Evolutionary conservation across 2,888 invertebrate genomes (phyloP), one percentile per base, ranked within the genome.

Genomic region (Ochropleura leucogaster): DNA sequence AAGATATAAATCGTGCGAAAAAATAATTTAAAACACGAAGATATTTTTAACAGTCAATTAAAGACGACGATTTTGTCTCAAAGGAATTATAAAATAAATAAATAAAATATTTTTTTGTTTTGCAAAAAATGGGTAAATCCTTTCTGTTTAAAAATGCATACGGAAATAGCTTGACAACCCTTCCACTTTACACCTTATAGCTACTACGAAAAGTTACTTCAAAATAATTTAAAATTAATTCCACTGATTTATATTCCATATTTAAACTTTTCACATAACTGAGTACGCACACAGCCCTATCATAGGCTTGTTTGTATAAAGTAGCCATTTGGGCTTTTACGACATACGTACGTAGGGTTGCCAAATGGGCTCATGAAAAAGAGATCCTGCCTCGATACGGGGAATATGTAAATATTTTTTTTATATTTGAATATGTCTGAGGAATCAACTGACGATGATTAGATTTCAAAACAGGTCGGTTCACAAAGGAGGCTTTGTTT

Each of bases 291-390:
- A 80, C 82, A 82, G 44, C 67, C 75, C 69, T 79, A 67, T 72
- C 69, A 85, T 82, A 83, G 79, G 82, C 90, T 90, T 90, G 90
- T 92, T 91, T 91, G 90, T 90, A 89, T 89, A 89, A 88, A 88
- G 89, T 88, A 89, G 89, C 89, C 91, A 91, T 92, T 90, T 90
- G 82, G 86, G 86, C 83, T 90, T 92, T 92, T 92, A 93, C 92
- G 92, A 91, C 84, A 72, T 82, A 88, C 87, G 84, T 85, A 83
- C 90, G 88, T 82, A 88, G 90, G 90, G 91, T 89, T 93, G 93
- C 94, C 94, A 94, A 94, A 94, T 93, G 91, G 91, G 89, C 88
- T 90, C 92, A 93, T 93, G 94, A 93, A 94, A 93, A 92, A 89
- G 91, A 91, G 90, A 93, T 93, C 87, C 83, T 81, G 79, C 71